phyloP scores from a whole-genome alignment of 2,113 vertebrate genomes.

The Phylloscopus trochiloides region DNA sequence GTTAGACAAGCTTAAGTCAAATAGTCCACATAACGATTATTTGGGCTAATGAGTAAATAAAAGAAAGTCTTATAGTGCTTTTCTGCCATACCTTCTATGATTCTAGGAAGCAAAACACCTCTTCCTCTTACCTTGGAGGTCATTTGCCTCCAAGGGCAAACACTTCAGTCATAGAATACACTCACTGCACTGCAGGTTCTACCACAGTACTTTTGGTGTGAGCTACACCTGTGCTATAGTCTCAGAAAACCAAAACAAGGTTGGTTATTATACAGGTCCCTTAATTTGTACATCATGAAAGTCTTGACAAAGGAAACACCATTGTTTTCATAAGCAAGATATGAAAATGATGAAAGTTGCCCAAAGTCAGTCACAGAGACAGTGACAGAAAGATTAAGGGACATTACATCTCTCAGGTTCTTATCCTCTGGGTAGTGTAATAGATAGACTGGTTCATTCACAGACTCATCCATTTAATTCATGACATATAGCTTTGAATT shows the following conservation, averaged over 20 bases:
- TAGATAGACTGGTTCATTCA: neutral
- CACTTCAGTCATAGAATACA: neutral
- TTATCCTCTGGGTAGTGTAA: neutral
- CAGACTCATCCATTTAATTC: neutral
- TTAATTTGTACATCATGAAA: neutral
- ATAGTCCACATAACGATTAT: neutral
- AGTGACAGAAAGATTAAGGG: neutral
- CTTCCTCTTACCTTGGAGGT: neutral
- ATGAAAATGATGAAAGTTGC: neutral
- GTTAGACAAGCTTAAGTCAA: neutral
- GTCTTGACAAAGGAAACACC: neutral
- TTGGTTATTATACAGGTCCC: neutral
- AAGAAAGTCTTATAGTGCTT: neutral
- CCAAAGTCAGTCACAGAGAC: neutral
- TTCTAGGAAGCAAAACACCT: neutral
- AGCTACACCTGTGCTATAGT: neutral
- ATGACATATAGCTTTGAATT: neutral
- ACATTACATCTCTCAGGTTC: neutral
- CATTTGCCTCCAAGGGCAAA: neutral
- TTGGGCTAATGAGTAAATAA: neutral
- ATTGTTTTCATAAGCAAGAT: neutral
- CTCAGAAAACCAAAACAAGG: neutral
- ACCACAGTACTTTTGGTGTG: neutral
- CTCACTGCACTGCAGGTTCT: neutral
- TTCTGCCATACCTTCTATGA: neutral